Evolutionary conservation across 2,797 vertebrate species (phyloP), one percentile per base, ranked within the genome.

Genomic region (Podargus strigoides): DNA sequence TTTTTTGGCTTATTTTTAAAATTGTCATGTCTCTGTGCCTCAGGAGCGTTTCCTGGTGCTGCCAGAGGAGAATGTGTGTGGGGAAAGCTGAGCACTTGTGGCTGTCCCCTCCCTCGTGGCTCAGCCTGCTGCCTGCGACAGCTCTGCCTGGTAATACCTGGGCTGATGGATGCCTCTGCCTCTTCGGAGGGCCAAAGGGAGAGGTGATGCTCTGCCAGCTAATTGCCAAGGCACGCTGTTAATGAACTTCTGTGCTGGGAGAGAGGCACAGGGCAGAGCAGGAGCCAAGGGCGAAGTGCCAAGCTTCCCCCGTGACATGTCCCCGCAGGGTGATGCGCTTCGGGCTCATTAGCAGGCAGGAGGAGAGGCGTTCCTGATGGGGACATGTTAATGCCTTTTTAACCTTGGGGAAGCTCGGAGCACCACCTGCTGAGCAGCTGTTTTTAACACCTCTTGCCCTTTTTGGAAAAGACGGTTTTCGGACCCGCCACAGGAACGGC

Each of bases 321-420:
- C 16, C 36, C 26, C 1, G 2, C 37, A 21, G 41, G 26, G 23
- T 37, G 6, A 6, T 26, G 67, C 36, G n/a, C n/a, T n/a, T n/a
- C n/a, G n/a, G n/a, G 28, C 4, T 9, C 20, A 6, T 17, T 3
- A 36, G 46, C 49, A 27, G 26, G 4, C 2, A 0, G 37, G 24
- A 49, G 37, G 19, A 62, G 39, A 39, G 41, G 7, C 0, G 1
- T 9, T 46, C 30, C 44, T 32, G 5, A 6, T 2, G 7, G 27
- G 30, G 37, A 76, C 20, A 15, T 10, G 8, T 34, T 37, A 23
- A 37, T 37, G 55, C 18, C 32, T 46, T 26, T 66, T 53, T 27
- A 58, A 58, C 49, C 56, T 49, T 39, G 15, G 27, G 22, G 73
- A 34, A 41, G 15, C 21, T 32, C 55, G 42, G 44, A 14, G 73